These are phyloP conservation scores for Sceloporus tristichus DNA, from an alignment of 2,113 vertebrate species.

Conservation along the genomic window DNA sequence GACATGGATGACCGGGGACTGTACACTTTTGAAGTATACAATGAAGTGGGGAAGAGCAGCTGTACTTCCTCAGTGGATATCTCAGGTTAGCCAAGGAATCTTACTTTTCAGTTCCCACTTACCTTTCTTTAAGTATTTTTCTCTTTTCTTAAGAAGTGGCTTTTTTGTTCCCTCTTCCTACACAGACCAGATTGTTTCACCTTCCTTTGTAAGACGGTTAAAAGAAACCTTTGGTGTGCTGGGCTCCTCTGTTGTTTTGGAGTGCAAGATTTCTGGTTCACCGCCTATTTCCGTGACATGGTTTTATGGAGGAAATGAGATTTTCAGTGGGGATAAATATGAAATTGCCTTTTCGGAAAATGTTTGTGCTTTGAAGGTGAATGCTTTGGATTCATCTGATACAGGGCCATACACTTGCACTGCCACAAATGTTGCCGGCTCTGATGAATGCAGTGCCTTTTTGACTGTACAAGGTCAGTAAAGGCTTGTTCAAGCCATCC, in stretches of 20 bases:
- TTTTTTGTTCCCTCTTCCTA: slow-evolving; percentile 60
- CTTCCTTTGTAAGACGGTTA: slow-evolving; percentile 91
- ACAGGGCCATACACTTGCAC: slow-evolving; percentile 90
- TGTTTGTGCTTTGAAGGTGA: slow-evolving; percentile 88
- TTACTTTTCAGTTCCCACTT: slow-evolving; percentile 24
- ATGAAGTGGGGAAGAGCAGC: slow-evolving; percentile 94
- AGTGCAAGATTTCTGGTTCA: slow-evolving; percentile 94
- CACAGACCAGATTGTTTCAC: slow-evolving; percentile 92
- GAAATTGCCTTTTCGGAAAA: slow-evolving; percentile 91
- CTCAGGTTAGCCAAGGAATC: slow-evolving; percentile 84
- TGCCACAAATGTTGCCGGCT: slow-evolving; percentile 90
- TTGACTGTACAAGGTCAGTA: slow-evolving; percentile 95
- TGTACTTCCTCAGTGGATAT: slow-evolving; percentile 92
- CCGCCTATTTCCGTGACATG: slow-evolving; percentile 91
- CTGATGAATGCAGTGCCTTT: slow-evolving; percentile 86
- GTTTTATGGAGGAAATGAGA: slow-evolving; percentile 90
- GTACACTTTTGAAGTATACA: slow-evolving; percentile 93
- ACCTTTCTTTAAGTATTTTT: accelerated
- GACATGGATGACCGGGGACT: slow-evolving; percentile 90
- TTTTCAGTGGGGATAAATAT: slow-evolving; percentile 88
- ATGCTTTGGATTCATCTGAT: slow-evolving; percentile 85
- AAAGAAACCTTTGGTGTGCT: slow-evolving; percentile 86
- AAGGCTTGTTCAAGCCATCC: neutral
- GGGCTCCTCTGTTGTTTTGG: slow-evolving; percentile 84
- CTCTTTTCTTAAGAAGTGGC: slow-evolving; percentile 38